Conservation (phyloP, 1,140 invertebrate species). For the Asbolus verrucosus region DNA sequence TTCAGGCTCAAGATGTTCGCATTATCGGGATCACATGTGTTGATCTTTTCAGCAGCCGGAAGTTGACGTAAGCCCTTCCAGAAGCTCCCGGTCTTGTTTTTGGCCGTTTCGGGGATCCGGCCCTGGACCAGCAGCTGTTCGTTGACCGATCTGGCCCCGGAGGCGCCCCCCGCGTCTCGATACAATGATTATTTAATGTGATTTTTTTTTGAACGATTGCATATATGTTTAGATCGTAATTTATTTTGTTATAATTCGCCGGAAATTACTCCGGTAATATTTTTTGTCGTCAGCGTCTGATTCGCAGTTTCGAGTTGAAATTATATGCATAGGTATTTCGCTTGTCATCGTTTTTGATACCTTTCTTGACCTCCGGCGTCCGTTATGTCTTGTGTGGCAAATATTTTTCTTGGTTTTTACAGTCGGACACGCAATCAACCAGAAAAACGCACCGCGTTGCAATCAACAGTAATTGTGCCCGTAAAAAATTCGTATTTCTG, state of each 20-base stretch:
- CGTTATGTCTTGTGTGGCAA: not conserved
- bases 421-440: no score
- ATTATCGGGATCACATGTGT: no score
- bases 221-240: slow-evolving; percentile 16
- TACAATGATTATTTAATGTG: slow-evolving; percentile 5
- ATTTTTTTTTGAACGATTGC: not conserved
- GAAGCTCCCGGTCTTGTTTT: no score
- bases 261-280: slow-evolving; percentile 15
- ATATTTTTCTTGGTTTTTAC: no score
- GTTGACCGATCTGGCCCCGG: not conserved
- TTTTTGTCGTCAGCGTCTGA: slow-evolving; percentile 2
- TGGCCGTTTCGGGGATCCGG: not conserved
- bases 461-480: no score
- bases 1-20: no score
- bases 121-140: not conserved
- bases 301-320: not conserved
- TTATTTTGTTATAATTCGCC: slow-evolving; percentile 26
- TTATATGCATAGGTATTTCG: not conserved
- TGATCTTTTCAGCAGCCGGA: no score
- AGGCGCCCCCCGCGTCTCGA: no score
- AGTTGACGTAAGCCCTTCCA: no score
- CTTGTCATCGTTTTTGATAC: slow-evolving; percentile 17
- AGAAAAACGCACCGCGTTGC: no score
- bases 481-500: no score
- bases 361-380: slow-evolving; percentile 1